Base-by-base conservation (phyloP, 2,113 vertebrate species). In the Notarius quadriscutis region DNA sequence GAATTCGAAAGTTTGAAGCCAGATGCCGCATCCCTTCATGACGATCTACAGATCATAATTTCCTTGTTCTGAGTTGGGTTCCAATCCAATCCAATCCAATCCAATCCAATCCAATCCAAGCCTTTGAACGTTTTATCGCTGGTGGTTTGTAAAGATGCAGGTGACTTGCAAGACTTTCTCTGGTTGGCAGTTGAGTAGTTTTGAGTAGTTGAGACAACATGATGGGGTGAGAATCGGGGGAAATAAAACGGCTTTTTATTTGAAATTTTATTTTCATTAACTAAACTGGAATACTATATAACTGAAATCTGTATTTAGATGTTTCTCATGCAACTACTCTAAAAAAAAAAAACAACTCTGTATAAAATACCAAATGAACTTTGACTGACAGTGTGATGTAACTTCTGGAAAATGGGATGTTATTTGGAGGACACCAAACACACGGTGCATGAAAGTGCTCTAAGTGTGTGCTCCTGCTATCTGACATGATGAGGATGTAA, bases 401-500 rank as follows among this genome's bases (percentile, higher is more conserved):
- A 88, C 65, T 8, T 67, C 48, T 22, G 55, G 87, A 67, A 87
- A 85, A 78, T 18, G 11, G 34, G 83, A 22, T 12, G 67, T 67
- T 82, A 81, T 87, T 87, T 83, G 77, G 63, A 85, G 82, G 85
- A 78, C 79, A 74, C 58, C n/a, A 71, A 69, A 71, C 55, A 25
- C 22, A 71, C 34, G 77, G 58, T 53, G 60, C 84, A 53, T 25
- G 17, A 63, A 81, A 57, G 72, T n/a, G 74, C 58, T 69, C 82
- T 41, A 79, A 87, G 72, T 82, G 84, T 58, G 80, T 62, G 34
- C 65, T 86, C 60, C 65, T 78, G 83, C 87, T 86, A 88, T 88
- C 77, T 84, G 84, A 84, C 85, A 74, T 60, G 87, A 87, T 83
- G 77, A 84, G 87, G 77, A 84, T 88, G 71, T 84, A 87, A 91